phyloP scores from a whole-genome alignment of 2,888 invertebrate species.

The Arctia plantaginis region DNA sequence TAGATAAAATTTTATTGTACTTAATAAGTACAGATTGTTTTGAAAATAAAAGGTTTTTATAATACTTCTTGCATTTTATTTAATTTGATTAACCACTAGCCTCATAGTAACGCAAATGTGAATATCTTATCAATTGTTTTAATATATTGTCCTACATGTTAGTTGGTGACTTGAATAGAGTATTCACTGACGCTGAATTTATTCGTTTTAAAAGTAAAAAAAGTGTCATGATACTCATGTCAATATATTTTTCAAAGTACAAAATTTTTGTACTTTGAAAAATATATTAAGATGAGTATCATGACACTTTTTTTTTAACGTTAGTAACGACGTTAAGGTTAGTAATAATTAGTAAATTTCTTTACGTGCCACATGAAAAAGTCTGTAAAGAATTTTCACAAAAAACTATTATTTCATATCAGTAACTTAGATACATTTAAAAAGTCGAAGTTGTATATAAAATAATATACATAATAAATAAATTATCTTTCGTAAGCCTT shows the following conservation, averaged over 20 bases:
- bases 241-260: too few species aligned
- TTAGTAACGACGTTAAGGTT: too few species aligned
- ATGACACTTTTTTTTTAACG: too few species aligned
- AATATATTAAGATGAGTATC: too few species aligned
- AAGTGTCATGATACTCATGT: too few species aligned
- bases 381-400: not conserved
- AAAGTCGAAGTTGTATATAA: not conserved
- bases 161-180: too few species aligned
- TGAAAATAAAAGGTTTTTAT: slow-evolving; percentile 74
- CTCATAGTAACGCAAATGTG: not conserved
- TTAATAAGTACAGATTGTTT: slow-evolving; percentile 74
- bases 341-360: too few species aligned
- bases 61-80: slow-evolving; percentile 38
- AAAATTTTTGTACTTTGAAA: too few species aligned
- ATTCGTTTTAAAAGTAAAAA: too few species aligned
- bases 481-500: not conserved
- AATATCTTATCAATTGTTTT: not conserved
- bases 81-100: not conserved
- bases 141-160: too few species aligned
- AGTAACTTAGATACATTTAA: too few species aligned
- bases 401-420: slow-evolving; percentile 16
- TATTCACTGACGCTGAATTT: too few species aligned
- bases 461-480: not conserved
- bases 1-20: slow-evolving; percentile 79
- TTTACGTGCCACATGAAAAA: not conserved